These are phyloP conservation scores for Drosophila auraria DNA, from an alignment of 1,140 invertebrate species.

Conservation along the genomic window DNA sequence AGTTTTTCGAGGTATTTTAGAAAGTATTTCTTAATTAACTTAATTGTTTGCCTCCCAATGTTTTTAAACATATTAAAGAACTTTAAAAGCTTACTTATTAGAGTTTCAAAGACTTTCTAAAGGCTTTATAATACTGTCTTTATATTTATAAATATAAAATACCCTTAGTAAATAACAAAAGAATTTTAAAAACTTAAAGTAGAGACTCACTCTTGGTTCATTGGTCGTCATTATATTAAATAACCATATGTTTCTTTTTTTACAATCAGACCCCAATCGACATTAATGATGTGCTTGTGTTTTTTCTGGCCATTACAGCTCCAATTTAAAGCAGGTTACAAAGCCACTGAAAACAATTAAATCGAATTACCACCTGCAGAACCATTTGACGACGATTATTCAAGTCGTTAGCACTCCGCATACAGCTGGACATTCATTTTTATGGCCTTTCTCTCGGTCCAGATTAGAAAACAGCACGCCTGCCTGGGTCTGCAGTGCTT, in stretches of 20 bases:
- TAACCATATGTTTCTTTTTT: background rate
- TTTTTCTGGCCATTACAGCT: background rate
- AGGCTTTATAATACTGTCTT: too few species aligned
- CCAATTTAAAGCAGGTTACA: constrained; percentile 29
- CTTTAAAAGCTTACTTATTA: too few species aligned
- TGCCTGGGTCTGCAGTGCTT: constrained; percentile 30
- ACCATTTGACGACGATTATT: constrained; percentile 19
- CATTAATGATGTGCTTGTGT: background rate
- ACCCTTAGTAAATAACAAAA: too few species aligned
- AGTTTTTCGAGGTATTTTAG: too few species aligned
- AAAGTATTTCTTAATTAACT: too few species aligned
- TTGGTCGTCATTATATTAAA: background rate
- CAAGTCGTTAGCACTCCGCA: constrained; percentile 24
- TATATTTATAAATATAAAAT: too few species aligned
- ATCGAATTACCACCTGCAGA: constrained; percentile 62
- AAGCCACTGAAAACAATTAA: constrained; percentile 49
- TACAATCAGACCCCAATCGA: background rate
- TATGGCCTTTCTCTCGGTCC: constrained; percentile 43
- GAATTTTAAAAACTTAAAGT: too few species aligned
- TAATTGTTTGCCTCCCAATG: too few species aligned
- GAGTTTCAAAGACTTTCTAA: too few species aligned
- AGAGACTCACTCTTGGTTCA: background rate
- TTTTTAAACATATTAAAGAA: too few species aligned
- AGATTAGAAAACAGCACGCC: constrained; percentile 40
- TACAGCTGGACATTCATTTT: constrained; percentile 55